A percentile compares a stretch with the other conserved stretches of the same genome.
Conservation (phyloP, 2,888 invertebrate genomes). For the Hetaerina titia region DNA sequence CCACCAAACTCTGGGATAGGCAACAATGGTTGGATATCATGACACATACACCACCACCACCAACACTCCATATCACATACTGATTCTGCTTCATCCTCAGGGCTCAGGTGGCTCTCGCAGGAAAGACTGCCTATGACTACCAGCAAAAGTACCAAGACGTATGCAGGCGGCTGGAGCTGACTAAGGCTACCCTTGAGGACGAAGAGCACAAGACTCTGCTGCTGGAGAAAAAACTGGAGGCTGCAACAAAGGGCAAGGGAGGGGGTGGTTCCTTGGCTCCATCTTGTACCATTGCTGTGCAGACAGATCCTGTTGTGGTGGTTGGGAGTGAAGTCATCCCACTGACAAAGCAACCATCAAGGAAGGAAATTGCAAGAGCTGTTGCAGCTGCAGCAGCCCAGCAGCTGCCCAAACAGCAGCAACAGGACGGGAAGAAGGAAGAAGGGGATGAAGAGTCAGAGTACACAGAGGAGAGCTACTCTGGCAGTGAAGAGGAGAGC, state of each 20-base stretch:
- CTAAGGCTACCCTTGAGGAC: conserved; percentile 88
- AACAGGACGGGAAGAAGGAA: conserved; percentile 73
- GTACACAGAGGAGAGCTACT: conserved; percentile 82
- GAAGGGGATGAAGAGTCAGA: conserved; percentile 80
- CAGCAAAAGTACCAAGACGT: conserved; percentile 89
- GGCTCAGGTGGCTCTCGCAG: conserved; percentile 72
- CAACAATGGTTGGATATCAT: too few species aligned
- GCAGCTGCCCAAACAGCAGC: conserved; percentile 71
- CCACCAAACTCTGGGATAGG: too few species aligned
- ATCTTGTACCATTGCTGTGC: conserved; percentile 71
- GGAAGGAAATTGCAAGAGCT: conserved; percentile 72
- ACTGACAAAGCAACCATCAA: conserved; percentile 73
- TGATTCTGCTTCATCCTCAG: conserved; percentile 62
- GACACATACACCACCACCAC: neutral
- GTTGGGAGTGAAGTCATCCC: conserved; percentile 68
- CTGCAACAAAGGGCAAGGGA: conserved; percentile 81
- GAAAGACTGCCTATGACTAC: conserved; percentile 87
- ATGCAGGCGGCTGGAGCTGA: conserved; percentile 87
- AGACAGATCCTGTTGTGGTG: conserved; percentile 71
- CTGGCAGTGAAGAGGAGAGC: conserved; percentile 83
- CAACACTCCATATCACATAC: neutral
- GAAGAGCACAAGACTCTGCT: conserved; percentile 87
- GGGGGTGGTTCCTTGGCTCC: conserved; percentile 66
- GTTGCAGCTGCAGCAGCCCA: conserved; percentile 70
- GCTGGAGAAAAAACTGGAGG: conserved; percentile 87